Percentiles rank a stretch among this genome's conserved stretches.
Evolutionary conservation across 2,797 vertebrate genomes (phyloP).

Genomic region (Smutsia temminckii): DNA sequence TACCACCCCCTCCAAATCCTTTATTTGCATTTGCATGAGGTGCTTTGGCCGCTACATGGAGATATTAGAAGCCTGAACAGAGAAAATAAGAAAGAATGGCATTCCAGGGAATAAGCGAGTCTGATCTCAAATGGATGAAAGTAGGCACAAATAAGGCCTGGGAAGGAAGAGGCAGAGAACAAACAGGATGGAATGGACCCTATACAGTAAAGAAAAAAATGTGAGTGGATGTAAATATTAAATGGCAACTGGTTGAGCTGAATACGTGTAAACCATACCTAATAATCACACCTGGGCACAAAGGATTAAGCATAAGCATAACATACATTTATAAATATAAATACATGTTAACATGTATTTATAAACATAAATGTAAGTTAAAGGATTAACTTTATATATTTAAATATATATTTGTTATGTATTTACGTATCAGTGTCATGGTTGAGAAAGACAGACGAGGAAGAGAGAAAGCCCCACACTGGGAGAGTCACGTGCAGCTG

Average conservation of each 20-base stretch:
- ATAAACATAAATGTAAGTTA: no score
- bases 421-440: neutral
- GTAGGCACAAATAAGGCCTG: neutral
- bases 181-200: neutral
- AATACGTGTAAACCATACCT: neutral
- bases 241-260: neutral
- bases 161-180: neutral
- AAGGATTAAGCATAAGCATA: constrained; percentile 13
- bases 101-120: neutral
- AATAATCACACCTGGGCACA: neutral
- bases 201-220: neutral
- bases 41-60: neutral
- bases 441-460: neutral
- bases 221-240: neutral
- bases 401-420: no score
- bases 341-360: no score
- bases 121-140: neutral
- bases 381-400: no score
- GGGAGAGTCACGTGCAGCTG: neutral
- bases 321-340: neutral
- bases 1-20: neutral
- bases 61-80: neutral
- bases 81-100: neutral
- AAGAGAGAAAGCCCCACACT: neutral
- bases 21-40: neutral